Base-by-base conservation (phyloP, 2,797 vertebrate genomes). In the Threskiornis aethiopicus region DNA sequence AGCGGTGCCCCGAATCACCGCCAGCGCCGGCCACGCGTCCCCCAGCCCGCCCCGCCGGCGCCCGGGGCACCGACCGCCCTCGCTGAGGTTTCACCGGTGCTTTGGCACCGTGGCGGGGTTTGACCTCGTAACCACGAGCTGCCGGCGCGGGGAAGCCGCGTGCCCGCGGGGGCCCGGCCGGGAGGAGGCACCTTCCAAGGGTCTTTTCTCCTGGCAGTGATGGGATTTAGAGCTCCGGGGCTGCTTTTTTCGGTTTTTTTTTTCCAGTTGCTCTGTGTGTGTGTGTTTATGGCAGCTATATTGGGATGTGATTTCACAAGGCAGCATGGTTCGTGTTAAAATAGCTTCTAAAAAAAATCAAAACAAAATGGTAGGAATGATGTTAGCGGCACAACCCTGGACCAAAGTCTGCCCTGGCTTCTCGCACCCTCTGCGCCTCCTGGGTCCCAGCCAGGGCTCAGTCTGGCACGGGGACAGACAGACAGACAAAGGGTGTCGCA, bases 101-200 rank as follows among this genome's bases (percentile, higher is more conserved):
- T 37, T 37, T 24, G 41, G 26, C 42, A 31, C 28, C 8, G 0
- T 18, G 37, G 11, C 3, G 3, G 42, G 33, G 21, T 73, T 78
- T 41, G 21, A 44, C 33, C 29, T 33, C 3, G 0, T 41, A 49
- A 14, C 47, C 13, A 11, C 1, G 3, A 26, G 66, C 28, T 35
- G 39, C 19, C 1, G 1, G 49, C 2, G 1, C 0, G 4, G 37
- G 6, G 59, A 52, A 72, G 33, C 33, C 25, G 1, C 15, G 1
- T 28, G n/a, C 31, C 13, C 3, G 1, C 0, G 3, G 22, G 31
- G 76, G 13, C 22, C 19, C 4, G 2, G 24, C 8, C 2, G 1
- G 24, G 46, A 88, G 31, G 5, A 87, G 31, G 8, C 33, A 6
- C 20, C 55, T 72, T 18, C 65, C n/a, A 4, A 18, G 19, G 33